Base-by-base conservation (phyloP, 2,888 invertebrate species). In the Drosophila anomelani region DNA sequence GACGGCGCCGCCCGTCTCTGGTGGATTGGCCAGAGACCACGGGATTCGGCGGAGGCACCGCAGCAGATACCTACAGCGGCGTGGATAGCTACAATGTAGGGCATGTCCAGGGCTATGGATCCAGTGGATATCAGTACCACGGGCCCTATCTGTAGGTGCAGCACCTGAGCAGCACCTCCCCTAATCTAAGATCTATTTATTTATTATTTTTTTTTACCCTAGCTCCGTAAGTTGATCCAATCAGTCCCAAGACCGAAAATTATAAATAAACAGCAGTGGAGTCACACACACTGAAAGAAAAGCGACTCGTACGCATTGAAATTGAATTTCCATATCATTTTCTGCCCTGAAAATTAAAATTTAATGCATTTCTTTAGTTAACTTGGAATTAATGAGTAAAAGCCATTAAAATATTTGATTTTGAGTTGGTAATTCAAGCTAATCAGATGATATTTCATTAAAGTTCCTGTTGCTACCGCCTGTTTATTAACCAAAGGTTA, bases 1-100 rank as follows among this genome's bases (percentile, higher is more conserved):
- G 79, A 23, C 88, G 72, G 5, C 84, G 71, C 46, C 81, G 77
- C 6, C 86, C 81, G 10, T 34, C 53, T 3, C 53, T 74, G 0
- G 46, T 75, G 13, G 75, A 80, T 23, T 78, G 73, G 78, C 60
- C 78, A 3, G 74, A 77, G 38, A 39, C 51, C 20, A 41, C 64
- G 26, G 66, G 62, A 1, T 75, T 68, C 17, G 75, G 76, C 38
- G 41, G 76, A 34, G 47, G 75, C 36, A 44, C 44, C 6, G 75
- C 70, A 4, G 13, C 74, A 17, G 89, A 90, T 29, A 90, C 89
- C 13, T 91, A 91, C 59, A 85, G 69, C 4, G 90, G 86, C n/a
- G 74, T 84, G 56, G 91, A 92, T 64, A 91, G 90, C 66, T 91
- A 92, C 66, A 90, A 84, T 41, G 89, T 87, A 4, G 89, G 80